A percentile compares a stretch with the other conserved stretches of the same genome.
Evolutionary conservation across 2,888 invertebrate species (phyloP).

Genomic region (Lysandra bellargus): DNA sequence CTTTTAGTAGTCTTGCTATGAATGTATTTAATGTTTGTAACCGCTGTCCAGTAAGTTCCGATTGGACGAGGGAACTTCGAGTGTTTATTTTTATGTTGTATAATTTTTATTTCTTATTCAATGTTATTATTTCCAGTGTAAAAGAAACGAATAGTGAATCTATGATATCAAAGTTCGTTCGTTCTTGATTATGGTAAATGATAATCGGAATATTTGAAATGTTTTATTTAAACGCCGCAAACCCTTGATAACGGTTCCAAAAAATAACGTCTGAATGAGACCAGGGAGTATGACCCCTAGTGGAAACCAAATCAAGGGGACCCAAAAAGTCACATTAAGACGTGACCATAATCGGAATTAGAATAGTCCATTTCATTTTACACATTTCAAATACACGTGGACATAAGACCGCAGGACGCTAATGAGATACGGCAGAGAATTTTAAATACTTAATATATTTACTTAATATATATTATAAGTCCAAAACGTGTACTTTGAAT

Average conservation of each 20-base stretch:
- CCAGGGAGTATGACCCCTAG: constrained; percentile 84
- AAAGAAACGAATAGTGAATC: constrained; percentile 27
- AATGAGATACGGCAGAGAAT: neutral
- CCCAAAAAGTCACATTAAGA: constrained; percentile 83
- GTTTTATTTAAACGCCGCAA: constrained; percentile 39
- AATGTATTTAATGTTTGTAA: constrained; percentile 58
- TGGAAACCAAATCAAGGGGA: constrained; percentile 90
- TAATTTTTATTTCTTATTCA: constrained; percentile 36
- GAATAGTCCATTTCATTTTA: constrained; percentile 26
- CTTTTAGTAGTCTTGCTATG: constrained; percentile 59
- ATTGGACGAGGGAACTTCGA: constrained; percentile 53
- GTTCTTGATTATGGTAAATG: constrained; percentile 29
- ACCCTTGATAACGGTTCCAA: constrained; percentile 65
- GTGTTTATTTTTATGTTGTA: constrained; percentile 42
- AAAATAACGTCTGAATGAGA: constrained; percentile 52
- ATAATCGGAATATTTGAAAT: constrained; percentile 26
- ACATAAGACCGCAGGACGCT: neutral
- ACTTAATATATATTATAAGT: no score
- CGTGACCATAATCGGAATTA: constrained; percentile 75
- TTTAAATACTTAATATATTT: neutral
- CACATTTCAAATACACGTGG: constrained; percentile 3
- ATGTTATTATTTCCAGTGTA: constrained; percentile 26
- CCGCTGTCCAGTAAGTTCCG: constrained; percentile 56
- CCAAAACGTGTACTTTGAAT: constrained; percentile 23
- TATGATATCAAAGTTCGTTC: constrained; percentile 36